Evolutionary conservation across 2,888 invertebrate species (phyloP).

Genomic region (Agrotis exclamationis): DNA sequence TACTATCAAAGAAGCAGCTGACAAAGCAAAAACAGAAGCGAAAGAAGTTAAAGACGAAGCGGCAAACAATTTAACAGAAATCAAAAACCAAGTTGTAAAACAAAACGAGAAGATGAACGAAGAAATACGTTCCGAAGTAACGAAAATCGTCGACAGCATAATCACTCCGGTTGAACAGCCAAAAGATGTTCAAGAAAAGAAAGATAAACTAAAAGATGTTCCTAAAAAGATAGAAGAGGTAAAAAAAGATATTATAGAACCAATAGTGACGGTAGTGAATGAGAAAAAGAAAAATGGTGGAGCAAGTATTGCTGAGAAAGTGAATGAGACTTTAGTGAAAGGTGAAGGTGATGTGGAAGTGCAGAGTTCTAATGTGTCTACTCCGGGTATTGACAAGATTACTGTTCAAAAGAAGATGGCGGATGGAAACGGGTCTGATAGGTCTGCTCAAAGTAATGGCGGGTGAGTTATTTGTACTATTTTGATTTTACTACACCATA

Average conservation of each 20-base stretch:
- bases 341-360: conserved; percentile 92
- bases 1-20: conserved; percentile 73
- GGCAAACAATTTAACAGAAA: conserved; percentile 73
- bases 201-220: conserved; percentile 65
- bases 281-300: conserved; percentile 80
- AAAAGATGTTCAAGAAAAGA: conserved; percentile 69
- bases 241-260: conserved; percentile 79
- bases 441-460: conserved; percentile 86
- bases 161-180: conserved; percentile 88
- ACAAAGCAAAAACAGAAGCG: conserved; percentile 77
- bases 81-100: conserved; percentile 78
- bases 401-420: conserved; percentile 73
- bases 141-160: conserved; percentile 86
- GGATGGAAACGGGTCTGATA: conserved; percentile 82
- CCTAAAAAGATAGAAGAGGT: conserved; percentile 58
- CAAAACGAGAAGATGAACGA: conserved; percentile 77
- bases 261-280: conserved; percentile 85
- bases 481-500: not conserved
- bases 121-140: conserved; percentile 83
- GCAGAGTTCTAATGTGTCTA: conserved; percentile 90
- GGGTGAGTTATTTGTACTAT: conserved; percentile 77
- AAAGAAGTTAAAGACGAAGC: conserved; percentile 77
- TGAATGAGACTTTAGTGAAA: conserved; percentile 88
- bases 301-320: conserved; percentile 75
- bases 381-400: conserved; percentile 79